Evolutionary conservation across 2,797 vertebrate species (phyloP), one percentile per base, ranked within the genome.

Genomic region (Ammospiza maritima): DNA sequence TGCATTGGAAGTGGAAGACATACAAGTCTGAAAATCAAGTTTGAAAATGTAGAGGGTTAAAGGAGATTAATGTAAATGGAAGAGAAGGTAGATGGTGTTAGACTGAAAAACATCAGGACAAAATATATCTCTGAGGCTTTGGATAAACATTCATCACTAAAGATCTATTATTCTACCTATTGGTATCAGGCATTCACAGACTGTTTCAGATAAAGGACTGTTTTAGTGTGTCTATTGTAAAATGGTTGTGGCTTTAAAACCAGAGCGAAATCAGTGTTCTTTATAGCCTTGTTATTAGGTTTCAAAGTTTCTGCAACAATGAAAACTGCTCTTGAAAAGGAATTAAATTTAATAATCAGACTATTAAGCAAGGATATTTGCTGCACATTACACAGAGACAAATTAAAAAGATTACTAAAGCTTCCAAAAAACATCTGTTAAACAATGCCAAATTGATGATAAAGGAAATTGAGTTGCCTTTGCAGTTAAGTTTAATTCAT

Each of bases 401-500:
- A 97, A 97, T 97, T 96, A 96, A 97, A 96, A 97, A 95, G 81
- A 95, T 95, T 94, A 80, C 90, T 95, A 93, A 94, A 92, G 70
- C 95, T 97, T 91, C 90, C 90, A 92, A 90, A 97, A 97, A 96
- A 97, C 97, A 98, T 98, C 97, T 98, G 97, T 97, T 98, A 97
- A 98, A 96, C 88, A 95, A 96, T 96, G 96, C 97, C 96, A 98
- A 97, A 96, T 62, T 98, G 96, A 97, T 97, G 95, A 98, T 97
- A 98, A 97, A 97, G 96, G 97, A 98, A 98, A 98, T 97, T 97
- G 97, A 97, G 96, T 97, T 98, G 90, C 92, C 75, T 97, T 97
- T 96, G 95, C 94, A 84, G 89, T 96, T 96, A 95, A 92, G 85
- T 96, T 97, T 97, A 96, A 96, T 97, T 93, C 96, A 97, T 96